phyloP scores from a whole-genome alignment of 2,888 invertebrate species.

The Synanthedon myopaeformis region DNA sequence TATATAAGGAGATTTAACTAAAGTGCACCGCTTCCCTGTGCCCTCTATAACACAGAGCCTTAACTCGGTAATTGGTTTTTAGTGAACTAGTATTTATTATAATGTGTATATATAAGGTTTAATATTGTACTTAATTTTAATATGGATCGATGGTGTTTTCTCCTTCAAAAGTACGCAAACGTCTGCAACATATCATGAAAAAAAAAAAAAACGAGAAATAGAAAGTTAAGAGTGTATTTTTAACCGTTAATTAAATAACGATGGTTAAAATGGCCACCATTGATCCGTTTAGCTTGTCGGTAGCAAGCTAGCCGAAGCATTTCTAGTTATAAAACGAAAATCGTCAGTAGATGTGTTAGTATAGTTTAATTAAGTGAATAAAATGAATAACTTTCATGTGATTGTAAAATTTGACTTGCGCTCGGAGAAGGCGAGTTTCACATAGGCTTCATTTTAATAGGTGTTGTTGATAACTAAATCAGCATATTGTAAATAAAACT shows the following conservation, averaged over 20 bases:
- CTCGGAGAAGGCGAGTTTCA: constrained; percentile 14
- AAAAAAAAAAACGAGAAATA: neutral
- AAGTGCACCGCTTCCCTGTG: constrained; percentile 32
- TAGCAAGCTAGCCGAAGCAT: constrained; percentile 67
- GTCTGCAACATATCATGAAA: neutral
- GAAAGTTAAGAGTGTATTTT: neutral
- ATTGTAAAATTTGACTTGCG: constrained; percentile 22
- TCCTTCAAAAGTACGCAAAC: neutral
- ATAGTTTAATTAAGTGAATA: constrained; percentile 17
- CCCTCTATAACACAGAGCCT: constrained; percentile 28
- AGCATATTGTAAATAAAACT: constrained; percentile 50
- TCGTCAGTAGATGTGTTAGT: constrained; percentile 44
- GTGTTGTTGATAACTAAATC: constrained; percentile 8
- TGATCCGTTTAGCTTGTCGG: constrained; percentile 48
- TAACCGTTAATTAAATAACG: neutral
- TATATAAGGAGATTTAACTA: neutral
- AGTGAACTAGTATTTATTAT: constrained; percentile 34
- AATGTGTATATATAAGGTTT: constrained; percentile 50
- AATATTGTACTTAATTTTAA: constrained; percentile 60
- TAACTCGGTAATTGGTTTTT: constrained; percentile 50
- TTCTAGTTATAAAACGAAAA: constrained; percentile 52
- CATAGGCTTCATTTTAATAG: constrained; percentile 20
- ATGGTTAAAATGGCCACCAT: constrained; percentile 6
- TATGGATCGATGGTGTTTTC: constrained; percentile 34
- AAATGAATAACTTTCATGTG: neutral